Base-by-base conservation (phyloP, 2,797 vertebrate species). In the Falco columbarius region DNA sequence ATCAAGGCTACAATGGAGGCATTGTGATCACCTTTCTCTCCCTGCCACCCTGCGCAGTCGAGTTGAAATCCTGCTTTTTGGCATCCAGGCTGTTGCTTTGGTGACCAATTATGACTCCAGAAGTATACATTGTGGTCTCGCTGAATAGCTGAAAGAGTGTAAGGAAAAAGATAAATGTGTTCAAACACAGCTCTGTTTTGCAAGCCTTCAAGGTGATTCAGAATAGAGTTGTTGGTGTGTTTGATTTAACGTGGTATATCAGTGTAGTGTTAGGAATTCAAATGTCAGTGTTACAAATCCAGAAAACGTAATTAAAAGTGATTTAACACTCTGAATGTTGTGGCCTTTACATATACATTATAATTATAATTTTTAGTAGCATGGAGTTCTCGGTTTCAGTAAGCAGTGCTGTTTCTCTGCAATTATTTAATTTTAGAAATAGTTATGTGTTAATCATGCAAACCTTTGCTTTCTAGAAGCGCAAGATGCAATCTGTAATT, bases 61-160 rank as follows among this genome's bases (percentile, higher is more conserved):
- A 94, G 89, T 95, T 88, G 84, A 95, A 96, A 96, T 97, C 95
- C 93, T 94, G 84, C 91, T 88, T 96, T 94, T 88, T 95, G 93
- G 92, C 94, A 90, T 94, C 92, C 52, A 79, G 8, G 87, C 92
- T 93, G 96, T 97, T 97, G 90, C 97, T 97, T 95, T 92, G 96
- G 93, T 89, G 93, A 97, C 95, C 86, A 81, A 1, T 95, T 95
- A 90, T 95, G 90, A 87, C 89, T 93, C 68, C 80, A 89, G 79
- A 95, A 97, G 86, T 92, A 95, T 92, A 97, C 96, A 95, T 91
- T 97, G 90, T 96, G 68, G 68, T 81, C 89, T 84, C 3, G 6
- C n/a, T 94, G 83, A 95, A 89, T 93, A 82, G 89, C 84, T 91
- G 83, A 92, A 86, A 81, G 88, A 59, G 44, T 9, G 34, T 81